Evolutionary conservation across 2,113 vertebrate genomes (phyloP), one percentile per base, ranked within the genome.

Genomic region (Gorsachius goisagi): DNA sequence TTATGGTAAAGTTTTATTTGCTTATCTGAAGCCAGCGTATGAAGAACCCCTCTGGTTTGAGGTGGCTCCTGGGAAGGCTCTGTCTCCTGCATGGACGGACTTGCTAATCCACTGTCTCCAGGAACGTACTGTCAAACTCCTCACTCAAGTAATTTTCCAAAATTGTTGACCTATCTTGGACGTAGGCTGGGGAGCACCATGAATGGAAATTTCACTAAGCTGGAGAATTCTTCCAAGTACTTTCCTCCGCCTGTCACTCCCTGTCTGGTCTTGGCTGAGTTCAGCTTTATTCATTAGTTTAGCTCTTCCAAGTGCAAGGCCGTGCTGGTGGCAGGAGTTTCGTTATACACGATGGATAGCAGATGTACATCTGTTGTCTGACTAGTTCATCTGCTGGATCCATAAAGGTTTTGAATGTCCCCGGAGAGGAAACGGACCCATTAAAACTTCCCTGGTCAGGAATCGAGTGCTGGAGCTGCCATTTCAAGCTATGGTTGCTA

Each of bases 321-420:
- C 45, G 15, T 12, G 66, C 44, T 80, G 58, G n/a, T 76, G 80
- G 72, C 63, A 83, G 41, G 32, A 83, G 28, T 56, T 72, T 9
- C 5, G 2, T 37, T 11, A 21, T 4, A 41, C 27, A 50, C 0
- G 1, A 62, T 3, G 20, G 67, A n/a, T 0, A 47, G 27, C 74
- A 85, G n/a, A 64, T 24, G 22, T 3, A 28, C 23, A 39, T 80
- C 15, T n/a, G 17, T 15, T 27, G 49, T 28, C 45, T 50, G 73
- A 72, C 59, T 49, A 53, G 58, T 12, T 69, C 58, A 39, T 52
- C 80, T 55, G 53, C 49, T 89, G 59, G 15, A 73, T 44, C 35
- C 63, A 22, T 0, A 13, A 1, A 47, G 44, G 52, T 11, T 56
- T 0, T 52, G 14, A 32, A 75, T 1, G 53, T n/a, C 72, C 26